Conservation (phyloP, 2,888 invertebrate genomes). For the Eumerus sabulonum region DNA sequence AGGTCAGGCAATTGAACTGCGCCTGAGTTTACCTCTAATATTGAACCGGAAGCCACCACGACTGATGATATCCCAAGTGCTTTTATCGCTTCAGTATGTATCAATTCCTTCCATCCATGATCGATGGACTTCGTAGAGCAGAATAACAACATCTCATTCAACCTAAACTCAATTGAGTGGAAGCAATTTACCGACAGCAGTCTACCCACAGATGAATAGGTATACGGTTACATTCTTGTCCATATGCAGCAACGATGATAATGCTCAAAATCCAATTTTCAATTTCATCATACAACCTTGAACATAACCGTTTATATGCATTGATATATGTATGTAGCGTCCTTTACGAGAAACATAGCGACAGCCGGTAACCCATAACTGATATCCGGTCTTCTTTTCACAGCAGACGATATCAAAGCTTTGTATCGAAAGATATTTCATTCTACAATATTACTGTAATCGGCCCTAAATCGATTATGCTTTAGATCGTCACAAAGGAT, state of each 20-base stretch:
- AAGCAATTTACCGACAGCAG: not conserved
- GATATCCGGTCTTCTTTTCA: no score
- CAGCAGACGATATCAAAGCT: not conserved
- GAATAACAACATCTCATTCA: not conserved
- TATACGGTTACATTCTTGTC: not conserved
- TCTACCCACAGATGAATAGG: not conserved
- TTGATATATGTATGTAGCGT: no score
- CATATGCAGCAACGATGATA: no score
- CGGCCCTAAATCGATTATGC: constrained; percentile 38
- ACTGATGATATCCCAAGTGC: constrained; percentile 2
- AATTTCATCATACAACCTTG: not conserved
- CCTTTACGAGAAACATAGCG: no score
- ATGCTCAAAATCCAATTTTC: not conserved
- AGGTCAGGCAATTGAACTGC: not conserved
- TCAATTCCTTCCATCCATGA: not conserved
- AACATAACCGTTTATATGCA: no score
- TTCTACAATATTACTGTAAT: constrained; percentile 23
- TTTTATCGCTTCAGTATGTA: not conserved
- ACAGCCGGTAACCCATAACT: no score
- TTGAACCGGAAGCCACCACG: not conserved
- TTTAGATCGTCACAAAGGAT: constrained; percentile 7
- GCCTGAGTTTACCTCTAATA: not conserved
- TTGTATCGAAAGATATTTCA: not conserved
- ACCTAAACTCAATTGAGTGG: not conserved
- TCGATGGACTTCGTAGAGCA: not conserved